Conservation (phyloP, 2,797 vertebrate species). For the Micropoecilia bifurca region DNA sequence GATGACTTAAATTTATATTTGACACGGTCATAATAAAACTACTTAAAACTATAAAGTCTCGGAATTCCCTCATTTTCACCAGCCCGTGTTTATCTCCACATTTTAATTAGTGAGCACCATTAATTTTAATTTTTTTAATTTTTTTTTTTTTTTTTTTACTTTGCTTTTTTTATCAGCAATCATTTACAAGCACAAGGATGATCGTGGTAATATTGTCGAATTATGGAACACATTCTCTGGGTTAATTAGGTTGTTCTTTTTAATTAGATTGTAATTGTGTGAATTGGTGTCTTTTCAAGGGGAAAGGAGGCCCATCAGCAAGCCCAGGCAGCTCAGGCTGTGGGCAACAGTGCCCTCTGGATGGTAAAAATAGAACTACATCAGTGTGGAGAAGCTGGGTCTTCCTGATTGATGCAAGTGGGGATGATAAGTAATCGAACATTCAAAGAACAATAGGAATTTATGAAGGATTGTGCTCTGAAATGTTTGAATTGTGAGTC, state of each 20-base stretch:
- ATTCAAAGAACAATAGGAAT: background rate
- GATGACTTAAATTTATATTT: conserved; percentile 75
- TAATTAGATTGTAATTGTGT: conserved; percentile 81
- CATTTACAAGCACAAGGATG: conserved; percentile 76
- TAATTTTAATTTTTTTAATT: conserved; percentile 69
- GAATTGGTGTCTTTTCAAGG: conserved; percentile 75
- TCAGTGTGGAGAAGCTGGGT: conserved; percentile 8
- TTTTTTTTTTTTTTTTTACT: conserved; percentile 43
- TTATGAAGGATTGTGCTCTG: conserved; percentile 2
- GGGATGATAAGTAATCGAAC: background rate
- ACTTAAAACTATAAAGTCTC: conserved; percentile 81
- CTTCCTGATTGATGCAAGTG: conserved; percentile 15
- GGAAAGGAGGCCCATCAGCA: conserved; percentile 67
- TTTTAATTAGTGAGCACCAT: conserved; percentile 83
- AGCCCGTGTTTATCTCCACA: conserved; percentile 79
- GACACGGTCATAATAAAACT: conserved; percentile 80
- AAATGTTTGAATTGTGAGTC: conserved; percentile 39
- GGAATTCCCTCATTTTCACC: conserved; percentile 69
- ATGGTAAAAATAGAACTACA: conserved; percentile 31
- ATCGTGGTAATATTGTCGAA: conserved; percentile 78
- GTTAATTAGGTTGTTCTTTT: conserved; percentile 85
- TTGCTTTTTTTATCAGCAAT: conserved; percentile 80
- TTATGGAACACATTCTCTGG: conserved; percentile 78
- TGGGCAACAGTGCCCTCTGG: conserved; percentile 77
- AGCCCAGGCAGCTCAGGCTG: conserved; percentile 41